phyloP scores from a whole-genome alignment of 2,797 vertebrate genomes.

The Darevskia nairensis region DNA sequence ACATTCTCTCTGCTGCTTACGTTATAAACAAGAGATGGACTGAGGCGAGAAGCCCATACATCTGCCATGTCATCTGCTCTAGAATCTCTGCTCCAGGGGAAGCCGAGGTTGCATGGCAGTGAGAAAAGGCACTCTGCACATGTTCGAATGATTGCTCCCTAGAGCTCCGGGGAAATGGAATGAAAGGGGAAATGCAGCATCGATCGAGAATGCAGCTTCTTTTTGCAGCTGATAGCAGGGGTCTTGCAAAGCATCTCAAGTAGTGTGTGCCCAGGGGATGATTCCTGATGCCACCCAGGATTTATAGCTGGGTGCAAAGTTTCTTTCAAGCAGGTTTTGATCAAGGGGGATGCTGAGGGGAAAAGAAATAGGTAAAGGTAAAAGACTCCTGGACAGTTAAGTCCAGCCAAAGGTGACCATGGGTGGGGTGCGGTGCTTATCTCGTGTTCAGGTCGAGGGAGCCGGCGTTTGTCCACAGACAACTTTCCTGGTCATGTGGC shows the following conservation, averaged over 20 bases:
- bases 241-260: too few species aligned
- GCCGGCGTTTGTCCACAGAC: too few species aligned
- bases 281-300: not conserved
- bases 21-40: rapidly evolving
- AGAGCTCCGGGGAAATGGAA: not conserved
- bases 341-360: not conserved
- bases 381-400: too few species aligned
- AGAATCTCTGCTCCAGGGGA: too few species aligned
- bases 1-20: rapidly evolving
- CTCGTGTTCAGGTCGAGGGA: too few species aligned
- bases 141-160: not conserved
- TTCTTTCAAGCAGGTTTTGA: not conserved
- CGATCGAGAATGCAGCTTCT: not conserved
- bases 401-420: too few species aligned
- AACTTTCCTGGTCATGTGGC: too few species aligned
- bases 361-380: too few species aligned
- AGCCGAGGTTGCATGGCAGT: not conserved
- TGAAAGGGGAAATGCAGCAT: not conserved
- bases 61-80: not conserved
- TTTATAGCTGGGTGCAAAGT: not conserved
- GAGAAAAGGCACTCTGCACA: not conserved
- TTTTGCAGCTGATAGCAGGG: not conserved
- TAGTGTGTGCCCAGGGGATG: not conserved
- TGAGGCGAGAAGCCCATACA: too few species aligned
- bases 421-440: too few species aligned